Percentiles rank a stretch among this genome's conserved stretches.
Evolutionary conservation across 2,113 vertebrate genomes (phyloP).

Genomic region (Elephantulus edwardii): DNA sequence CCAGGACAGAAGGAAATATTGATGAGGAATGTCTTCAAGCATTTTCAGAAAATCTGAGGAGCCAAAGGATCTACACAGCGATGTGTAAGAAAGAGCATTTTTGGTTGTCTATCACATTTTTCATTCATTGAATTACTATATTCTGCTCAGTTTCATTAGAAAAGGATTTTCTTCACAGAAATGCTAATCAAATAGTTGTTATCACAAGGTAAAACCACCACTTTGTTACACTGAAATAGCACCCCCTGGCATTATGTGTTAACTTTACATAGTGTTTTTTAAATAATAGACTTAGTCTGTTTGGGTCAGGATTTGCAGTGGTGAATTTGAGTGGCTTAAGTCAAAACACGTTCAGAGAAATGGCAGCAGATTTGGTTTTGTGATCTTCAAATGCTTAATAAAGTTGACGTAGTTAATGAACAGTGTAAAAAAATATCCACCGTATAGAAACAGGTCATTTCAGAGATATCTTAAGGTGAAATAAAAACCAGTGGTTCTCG

Average conservation of each 20-base stretch:
- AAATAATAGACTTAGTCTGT: background rate
- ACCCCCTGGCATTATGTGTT: background rate
- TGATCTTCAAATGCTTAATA: constrained; percentile 7
- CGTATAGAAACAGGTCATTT: constrained; percentile 30
- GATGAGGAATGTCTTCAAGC: background rate
- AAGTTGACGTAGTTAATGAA: constrained; percentile 47
- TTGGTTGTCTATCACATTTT: constrained; percentile 32
- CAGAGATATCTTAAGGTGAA: constrained; percentile 12
- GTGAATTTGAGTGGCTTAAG: background rate
- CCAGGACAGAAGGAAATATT: background rate
- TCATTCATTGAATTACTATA: constrained; percentile 35
- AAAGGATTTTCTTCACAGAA: constrained; percentile 11
- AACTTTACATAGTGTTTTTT: constrained; percentile 6
- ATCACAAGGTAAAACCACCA: background rate
- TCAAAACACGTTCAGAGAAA: background rate
- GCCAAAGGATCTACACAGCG: background rate
- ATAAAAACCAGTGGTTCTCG: too few species aligned
- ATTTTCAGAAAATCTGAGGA: background rate
- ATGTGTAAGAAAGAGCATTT: background rate
- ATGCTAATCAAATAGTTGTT: constrained; percentile 2
- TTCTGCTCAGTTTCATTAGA: constrained; percentile 7
- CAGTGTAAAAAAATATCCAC: background rate
- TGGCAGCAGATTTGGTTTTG: background rate
- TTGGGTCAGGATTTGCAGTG: background rate
- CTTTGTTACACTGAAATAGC: background rate